Base-by-base conservation (phyloP, 1,140 invertebrate species). In the Cydia splendana region DNA sequence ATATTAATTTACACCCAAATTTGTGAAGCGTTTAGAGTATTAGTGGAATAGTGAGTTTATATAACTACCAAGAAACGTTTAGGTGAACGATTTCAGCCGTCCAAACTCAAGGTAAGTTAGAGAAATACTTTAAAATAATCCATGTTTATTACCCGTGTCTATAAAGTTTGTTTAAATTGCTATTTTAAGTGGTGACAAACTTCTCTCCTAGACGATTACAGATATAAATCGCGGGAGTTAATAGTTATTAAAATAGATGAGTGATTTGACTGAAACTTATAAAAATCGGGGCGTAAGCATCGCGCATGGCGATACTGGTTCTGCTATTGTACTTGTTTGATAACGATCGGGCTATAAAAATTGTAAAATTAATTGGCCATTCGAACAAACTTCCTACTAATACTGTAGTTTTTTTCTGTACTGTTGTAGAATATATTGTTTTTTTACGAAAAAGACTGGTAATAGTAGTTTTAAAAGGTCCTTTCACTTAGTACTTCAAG, bases 131-230 rank as follows among this genome's bases (percentile, higher is more conserved):
- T 62, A 10, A 38, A 57, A 71, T 74, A 62, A 65, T 76, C 42
- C 77, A 77, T 83, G 78, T 76, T 77, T 85, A 82, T 85, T 85
- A 82, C 76, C 67, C 75, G 62, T 76, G 42, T 86, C 82, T 80
- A 81, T 83, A 78, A 84, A 86, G 67, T 38, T 71, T 71, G n/a
- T 71, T 20, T 71, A 88, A 85, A 84, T 81, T 79, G 80, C 88
- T 91, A 91, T 91, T 91, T 91, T 91, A 84, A 83, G 85, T 87
- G 82, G 82, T 91, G 89, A 90, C 88, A 76, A 78, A 74, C 65
- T 67, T 78, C 62, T 67, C 48, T 65, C 69, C 10, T 75, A 77
- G 75, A 75, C 28, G 48, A 57, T 42, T 65, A 57, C 51, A 75
- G 62, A 57, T 20, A 62, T 28, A 67, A 45, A 45, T 10, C 45